Conservation (phyloP, 92 coral and sea anemone species). For the Porites cylindrica region DNA sequence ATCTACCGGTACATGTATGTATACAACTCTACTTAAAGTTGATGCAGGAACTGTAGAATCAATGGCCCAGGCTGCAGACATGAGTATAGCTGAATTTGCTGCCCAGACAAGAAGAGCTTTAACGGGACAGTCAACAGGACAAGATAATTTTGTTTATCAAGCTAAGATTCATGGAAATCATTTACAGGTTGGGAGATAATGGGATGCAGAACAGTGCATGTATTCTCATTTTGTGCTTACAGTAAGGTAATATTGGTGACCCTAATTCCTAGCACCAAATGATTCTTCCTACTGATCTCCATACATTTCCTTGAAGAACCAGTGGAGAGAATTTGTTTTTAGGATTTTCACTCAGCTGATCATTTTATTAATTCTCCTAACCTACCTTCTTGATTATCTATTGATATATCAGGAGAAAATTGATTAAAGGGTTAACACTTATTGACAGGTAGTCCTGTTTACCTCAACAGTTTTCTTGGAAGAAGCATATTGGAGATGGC, state of each 20-base stretch:
- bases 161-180: conserved; percentile 37
- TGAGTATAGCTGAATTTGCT: conserved; percentile 70
- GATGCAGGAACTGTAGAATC: conserved; percentile 49
- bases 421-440: too few species aligned
- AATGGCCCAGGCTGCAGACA: conserved; percentile 82
- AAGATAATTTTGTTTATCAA: conserved; percentile 80
- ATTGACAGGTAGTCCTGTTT: not conserved
- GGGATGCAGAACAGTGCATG: not conserved
- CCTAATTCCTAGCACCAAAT: too few species aligned
- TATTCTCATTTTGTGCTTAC: not conserved
- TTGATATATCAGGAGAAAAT: not conserved
- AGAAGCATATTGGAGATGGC: conserved; percentile 87
- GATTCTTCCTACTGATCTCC: too few species aligned
- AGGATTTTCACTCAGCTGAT: too few species aligned
- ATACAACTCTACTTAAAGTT: conserved; percentile 18
- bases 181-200: conserved; percentile 63
- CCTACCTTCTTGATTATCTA: too few species aligned
- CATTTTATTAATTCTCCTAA: too few species aligned
- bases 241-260: too few species aligned
- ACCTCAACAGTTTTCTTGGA: conserved; percentile 82
- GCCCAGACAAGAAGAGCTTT: conserved; percentile 77
- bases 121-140: conserved; percentile 54
- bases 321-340: too few species aligned
- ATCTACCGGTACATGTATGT: too few species aligned
- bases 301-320: too few species aligned